A percentile compares a stretch with the other conserved stretches of the same genome.
Conservation (phyloP, 2,113 vertebrate genomes). For the Ochotona princeps region DNA sequence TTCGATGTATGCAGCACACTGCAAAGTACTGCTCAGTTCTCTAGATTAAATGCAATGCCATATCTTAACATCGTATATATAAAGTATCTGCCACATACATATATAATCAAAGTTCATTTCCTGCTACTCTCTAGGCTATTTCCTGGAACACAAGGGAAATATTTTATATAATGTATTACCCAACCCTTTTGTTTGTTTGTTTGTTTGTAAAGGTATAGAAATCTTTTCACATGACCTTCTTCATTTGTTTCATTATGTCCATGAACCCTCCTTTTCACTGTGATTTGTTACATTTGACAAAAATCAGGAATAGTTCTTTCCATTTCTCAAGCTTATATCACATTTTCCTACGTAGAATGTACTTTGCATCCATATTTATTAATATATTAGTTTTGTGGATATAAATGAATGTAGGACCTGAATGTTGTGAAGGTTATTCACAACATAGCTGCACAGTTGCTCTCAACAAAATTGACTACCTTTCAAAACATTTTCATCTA, state of each 20-base stretch:
- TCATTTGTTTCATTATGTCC: not conserved
- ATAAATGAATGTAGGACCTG: not conserved
- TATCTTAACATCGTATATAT: not conserved
- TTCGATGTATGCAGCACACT: not conserved
- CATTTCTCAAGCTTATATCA: not conserved
- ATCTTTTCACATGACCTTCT: not conserved
- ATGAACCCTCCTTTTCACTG: not conserved
- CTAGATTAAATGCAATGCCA: not conserved
- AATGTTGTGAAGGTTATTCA: not conserved
- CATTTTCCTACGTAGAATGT: not conserved
- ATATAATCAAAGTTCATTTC: not conserved
- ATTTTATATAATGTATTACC: not conserved
- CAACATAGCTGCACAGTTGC: not conserved
- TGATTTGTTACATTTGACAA: not conserved
- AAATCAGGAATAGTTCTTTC: not conserved
- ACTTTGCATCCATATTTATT: not conserved
- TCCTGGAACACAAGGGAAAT: not conserved
- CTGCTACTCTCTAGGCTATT: not conserved
- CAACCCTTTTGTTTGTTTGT: not conserved
- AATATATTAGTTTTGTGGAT: not conserved
- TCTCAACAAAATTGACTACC: not conserved
- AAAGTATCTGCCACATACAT: too few species aligned
- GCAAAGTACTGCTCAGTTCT: not conserved
- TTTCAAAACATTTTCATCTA: not conserved
- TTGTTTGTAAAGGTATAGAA: not conserved